Evolutionary conservation across 2,113 vertebrate genomes (phyloP).

Genomic region (Ariopsis seemanni): DNA sequence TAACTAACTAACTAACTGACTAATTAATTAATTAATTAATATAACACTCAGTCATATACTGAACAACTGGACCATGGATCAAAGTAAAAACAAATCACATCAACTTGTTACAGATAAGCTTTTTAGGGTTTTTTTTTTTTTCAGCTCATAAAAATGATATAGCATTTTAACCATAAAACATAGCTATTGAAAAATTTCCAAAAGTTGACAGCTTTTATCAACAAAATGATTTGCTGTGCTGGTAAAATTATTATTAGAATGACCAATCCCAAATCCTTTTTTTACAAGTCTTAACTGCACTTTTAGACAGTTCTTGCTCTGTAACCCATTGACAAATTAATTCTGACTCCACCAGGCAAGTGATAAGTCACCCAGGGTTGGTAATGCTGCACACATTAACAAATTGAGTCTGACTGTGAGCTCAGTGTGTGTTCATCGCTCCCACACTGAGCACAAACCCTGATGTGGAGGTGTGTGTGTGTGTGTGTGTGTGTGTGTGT

Average conservation of each 20-base stretch:
- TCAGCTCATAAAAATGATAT: not conserved
- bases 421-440: slow-evolving; percentile 30
- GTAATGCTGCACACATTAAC: slow-evolving; percentile 41
- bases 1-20: no score
- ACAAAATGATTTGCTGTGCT: not conserved
- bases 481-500: slow-evolving; percentile 13
- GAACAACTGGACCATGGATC: not conserved
- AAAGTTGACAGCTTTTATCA: not conserved
- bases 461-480: slow-evolving; percentile 36
- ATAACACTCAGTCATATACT: not conserved
- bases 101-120: not conserved
- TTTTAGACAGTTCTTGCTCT: slow-evolving; percentile 24
- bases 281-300: not conserved
- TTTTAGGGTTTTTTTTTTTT: not conserved
- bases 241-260: not conserved
- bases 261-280: not conserved
- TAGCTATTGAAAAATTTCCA: not conserved
- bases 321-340: slow-evolving; percentile 45
- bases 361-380: slow-evolving; percentile 30
- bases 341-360: slow-evolving; percentile 37
- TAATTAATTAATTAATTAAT: no score
- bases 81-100: not conserved
- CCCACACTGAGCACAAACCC: slow-evolving; percentile 7
- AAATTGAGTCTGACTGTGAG: slow-evolving; percentile 54
- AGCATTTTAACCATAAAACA: not conserved